Evolutionary conservation across 2,888 invertebrate species (phyloP), one percentile per base, ranked within the genome.

Genomic region (Amblyjoppa fuscipennis): DNA sequence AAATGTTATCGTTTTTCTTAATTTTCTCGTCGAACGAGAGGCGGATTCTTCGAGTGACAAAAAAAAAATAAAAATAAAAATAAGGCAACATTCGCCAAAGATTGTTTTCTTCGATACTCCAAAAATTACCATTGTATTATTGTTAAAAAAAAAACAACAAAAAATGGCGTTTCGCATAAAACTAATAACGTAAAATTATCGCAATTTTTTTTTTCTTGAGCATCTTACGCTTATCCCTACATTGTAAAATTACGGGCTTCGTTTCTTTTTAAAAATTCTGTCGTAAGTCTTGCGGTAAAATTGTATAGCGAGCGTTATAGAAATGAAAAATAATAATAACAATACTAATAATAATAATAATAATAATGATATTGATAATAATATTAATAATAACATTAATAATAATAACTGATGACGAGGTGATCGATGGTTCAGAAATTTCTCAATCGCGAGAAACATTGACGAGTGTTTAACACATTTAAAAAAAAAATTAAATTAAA

Each of bases 391-490:
- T 25, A 25, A 56, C 9, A 56, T 56, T 25, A 56, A 56, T 56
- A 25, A 56, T 56, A 20, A 56, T 25, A 53, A 53, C 53, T 56
- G 56, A 56, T 38, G 49, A 64, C 78, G 77, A 59, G 78, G 59
- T 56, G 81, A 83, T 84, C 73, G 53, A 80, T 85, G 61, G 81
- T 78, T 70, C 31, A 28, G 69, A 82, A 38, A 69, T 78, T 51
- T 20, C 34, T 34, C 49, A 69, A 49, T 74, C 59, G 13, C 11
- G n/a, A 56, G 11, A 41, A 41, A 20, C 41, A 41, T 73, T 20
- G 45, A 59, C 61, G 25, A 5, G 11, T 34, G 11, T 11, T 9
- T n/a, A 53, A 53, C n/a, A 41, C 25, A 5, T 41, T 41, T 9
- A 25, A 74, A 28, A 28, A 25, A 75, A 64, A 20, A 20, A 20